Evolutionary conservation across 2,113 vertebrate species (phyloP), one percentile per base, ranked within the genome.

Genomic region (Leucoraja erinaceus): DNA sequence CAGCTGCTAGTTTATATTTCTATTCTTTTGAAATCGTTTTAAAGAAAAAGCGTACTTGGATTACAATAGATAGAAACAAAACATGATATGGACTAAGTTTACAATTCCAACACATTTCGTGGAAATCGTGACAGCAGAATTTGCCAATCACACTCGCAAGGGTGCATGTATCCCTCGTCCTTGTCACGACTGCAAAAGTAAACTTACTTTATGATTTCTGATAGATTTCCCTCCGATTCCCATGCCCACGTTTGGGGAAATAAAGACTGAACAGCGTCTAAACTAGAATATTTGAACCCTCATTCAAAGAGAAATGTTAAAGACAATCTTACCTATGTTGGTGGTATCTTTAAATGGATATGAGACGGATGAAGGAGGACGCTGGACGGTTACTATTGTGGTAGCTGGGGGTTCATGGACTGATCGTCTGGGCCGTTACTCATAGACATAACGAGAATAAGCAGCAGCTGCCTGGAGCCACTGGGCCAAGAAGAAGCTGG

Each of bases 401-500:
- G 83, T 2, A 63, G 83, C 83, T 63, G 83, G 61, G 83, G 16
- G 83, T 28, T 88, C 83, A 88, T 31, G 59, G 83, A 63, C 83
- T 63, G 83, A 88, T 66, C 83, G 83, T 14, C 83, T 66, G 83
- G 83, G 83, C 83, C 5, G 12, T 88, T 88, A 88, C 83, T 66
- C 83, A 88, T n/a, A 84, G 54, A 61, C 61, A 63, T 88, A 61
- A 63, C 83, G 83, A 61, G 83, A 28, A 88, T 66, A n/a, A 88
- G 59, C 59, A 88, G 61, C 83, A 63, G 56, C 59, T 88, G 83
- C 59, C 83, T 63, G 83, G 61, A 88, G 83, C 83, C 59, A 88
- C 83, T 63, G 83, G 83, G 83, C 83, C 83, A 66, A 88, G 83
- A 84, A 83, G 47, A 61, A 88, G 83, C 59, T 88, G 28, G 83